A percentile compares a stretch with the other conserved stretches of the same genome.
Evolutionary conservation across 2,888 invertebrate species (phyloP).

Genomic region (Agriotes lineatus): DNA sequence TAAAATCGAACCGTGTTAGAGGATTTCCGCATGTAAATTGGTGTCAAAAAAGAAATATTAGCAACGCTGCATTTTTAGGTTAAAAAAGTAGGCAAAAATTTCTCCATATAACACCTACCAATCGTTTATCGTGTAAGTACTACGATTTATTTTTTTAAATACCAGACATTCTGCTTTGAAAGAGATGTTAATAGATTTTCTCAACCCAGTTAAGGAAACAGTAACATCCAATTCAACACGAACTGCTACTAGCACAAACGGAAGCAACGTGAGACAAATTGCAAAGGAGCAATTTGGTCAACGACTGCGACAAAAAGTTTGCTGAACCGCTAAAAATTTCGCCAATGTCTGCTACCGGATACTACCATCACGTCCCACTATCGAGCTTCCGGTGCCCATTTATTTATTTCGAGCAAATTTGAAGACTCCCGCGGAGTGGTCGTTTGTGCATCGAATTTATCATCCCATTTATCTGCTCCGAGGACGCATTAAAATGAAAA

Average conservation of each 20-base stretch:
- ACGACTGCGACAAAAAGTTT: conserved; percentile 22
- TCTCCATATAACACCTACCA: too few species aligned
- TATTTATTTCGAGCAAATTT: background rate
- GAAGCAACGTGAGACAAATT: conserved; percentile 23
- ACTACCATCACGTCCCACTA: conserved; percentile 11
- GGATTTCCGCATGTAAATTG: too few species aligned
- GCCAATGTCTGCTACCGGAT: conserved; percentile 16
- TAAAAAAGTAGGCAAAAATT: too few species aligned
- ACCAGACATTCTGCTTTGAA: too few species aligned
- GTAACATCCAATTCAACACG: background rate
- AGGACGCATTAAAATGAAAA: conserved; percentile 21
- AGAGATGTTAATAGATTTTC: too few species aligned
- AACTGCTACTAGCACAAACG: conserved; percentile 13
- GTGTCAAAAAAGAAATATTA: too few species aligned
- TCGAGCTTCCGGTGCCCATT: background rate
- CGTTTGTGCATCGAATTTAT: conserved; percentile 6
- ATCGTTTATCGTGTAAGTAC: too few species aligned
- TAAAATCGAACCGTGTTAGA: too few species aligned
- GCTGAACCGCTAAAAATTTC: conserved; percentile 23
- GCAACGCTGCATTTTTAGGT: too few species aligned
- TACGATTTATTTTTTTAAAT: too few species aligned
- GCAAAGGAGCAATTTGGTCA: conserved; percentile 15
- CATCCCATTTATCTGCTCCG: conserved; percentile 8
- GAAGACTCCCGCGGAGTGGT: background rate
- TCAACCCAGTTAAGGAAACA: too few species aligned